Conservation (phyloP, 1,140 invertebrate genomes). For the Drosophila albomicans region DNA sequence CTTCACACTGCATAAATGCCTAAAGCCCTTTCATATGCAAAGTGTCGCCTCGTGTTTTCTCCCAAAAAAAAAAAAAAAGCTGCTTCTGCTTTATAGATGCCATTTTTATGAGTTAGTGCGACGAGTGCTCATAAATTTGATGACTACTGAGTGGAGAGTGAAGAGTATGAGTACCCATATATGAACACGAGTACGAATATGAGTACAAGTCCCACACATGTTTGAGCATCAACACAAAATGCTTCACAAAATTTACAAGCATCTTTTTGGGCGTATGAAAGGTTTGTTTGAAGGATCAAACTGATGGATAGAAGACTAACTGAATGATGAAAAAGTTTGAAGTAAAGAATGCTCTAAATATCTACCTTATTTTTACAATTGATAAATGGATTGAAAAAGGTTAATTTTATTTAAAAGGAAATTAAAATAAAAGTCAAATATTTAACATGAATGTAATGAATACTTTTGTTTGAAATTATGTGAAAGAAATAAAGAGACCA, state of each 20-base stretch:
- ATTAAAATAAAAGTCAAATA: no score
- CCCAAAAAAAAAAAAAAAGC: constrained; percentile 30
- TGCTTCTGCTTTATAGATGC: constrained; percentile 38
- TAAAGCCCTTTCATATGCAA: constrained; percentile 73
- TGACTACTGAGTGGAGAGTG: constrained; percentile 40
- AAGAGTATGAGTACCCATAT: constrained; percentile 19
- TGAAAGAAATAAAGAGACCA: no score
- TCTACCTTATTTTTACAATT: neutral
- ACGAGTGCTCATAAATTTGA: constrained; percentile 79
- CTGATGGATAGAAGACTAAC: constrained; percentile 43
- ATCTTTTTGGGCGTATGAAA: constrained; percentile 62
- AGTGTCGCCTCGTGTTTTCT: constrained; percentile 62
- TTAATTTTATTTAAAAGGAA: neutral
- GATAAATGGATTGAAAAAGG: constrained; percentile 34
- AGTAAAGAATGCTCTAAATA: constrained; percentile 4
- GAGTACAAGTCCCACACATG: constrained; percentile 27
- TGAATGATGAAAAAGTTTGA: constrained; percentile 16
- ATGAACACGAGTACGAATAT: neutral
- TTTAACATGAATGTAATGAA: no score
- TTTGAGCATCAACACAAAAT: constrained; percentile 27
- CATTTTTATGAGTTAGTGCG: constrained; percentile 78
- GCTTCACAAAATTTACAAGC: constrained; percentile 48
- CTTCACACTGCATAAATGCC: neutral
- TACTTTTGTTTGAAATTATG: no score
- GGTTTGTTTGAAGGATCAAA: constrained; percentile 37